Percentiles rank a stretch among this genome's conserved stretches.
Conservation (phyloP, 2,113 vertebrate species). For the Accipiter cooperii region DNA sequence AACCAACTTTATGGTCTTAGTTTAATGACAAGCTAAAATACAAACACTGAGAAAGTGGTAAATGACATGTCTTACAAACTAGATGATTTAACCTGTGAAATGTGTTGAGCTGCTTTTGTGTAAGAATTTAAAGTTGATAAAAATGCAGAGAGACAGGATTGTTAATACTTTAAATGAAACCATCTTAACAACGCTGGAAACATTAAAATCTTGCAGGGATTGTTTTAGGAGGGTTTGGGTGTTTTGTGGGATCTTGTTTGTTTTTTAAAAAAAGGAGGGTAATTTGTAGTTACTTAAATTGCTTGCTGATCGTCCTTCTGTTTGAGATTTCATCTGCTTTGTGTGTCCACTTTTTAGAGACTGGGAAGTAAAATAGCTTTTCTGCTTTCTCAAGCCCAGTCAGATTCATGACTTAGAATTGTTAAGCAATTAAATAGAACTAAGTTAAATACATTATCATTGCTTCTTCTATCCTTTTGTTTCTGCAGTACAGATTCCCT, state of each 20-base stretch:
- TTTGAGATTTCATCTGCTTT: background rate
- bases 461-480: background rate
- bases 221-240: background rate
- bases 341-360: background rate
- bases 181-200: background rate
- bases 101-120: background rate
- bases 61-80: fast-evolving
- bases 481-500: background rate
- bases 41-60: background rate
- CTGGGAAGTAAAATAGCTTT: background rate
- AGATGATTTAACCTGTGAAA: background rate
- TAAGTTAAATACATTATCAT: background rate
- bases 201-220: background rate
- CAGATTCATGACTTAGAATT: background rate
- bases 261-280: background rate
- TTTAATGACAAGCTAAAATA: background rate
- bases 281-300: background rate
- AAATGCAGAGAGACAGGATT: background rate
- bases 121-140: background rate
- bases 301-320: background rate
- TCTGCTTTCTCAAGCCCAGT: background rate
- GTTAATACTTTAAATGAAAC: background rate
- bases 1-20: background rate
- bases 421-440: background rate
- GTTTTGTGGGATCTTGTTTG: background rate